Evolutionary conservation across 2,797 vertebrate species (phyloP), one percentile per base, ranked within the genome.

Genomic region (Pantherophis vulpinus): DNA sequence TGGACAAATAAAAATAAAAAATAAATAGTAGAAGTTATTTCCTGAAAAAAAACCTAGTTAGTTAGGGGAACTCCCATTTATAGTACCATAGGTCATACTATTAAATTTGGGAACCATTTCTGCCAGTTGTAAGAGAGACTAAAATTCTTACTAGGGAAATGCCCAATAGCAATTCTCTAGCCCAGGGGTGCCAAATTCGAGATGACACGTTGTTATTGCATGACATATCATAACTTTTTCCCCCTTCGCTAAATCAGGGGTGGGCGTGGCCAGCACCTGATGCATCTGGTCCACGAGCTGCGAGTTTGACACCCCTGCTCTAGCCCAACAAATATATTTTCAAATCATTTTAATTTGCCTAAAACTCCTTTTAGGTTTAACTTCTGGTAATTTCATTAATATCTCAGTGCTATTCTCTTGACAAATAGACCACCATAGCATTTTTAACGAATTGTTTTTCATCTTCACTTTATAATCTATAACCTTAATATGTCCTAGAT

Each of bases 221-320:
- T 61, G 25, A 61, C 3, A 4, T 61, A 61, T 61, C 23, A 10
- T 8, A 61, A 10, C 23, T 10, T 25, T 27, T 10, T 0, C 8
- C 0, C 8, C 9, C 9, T 61, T 61, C 2, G 9, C 25, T 61
- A 61, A 61, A 61, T 9, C 23, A 0, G 7, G 2, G 7, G 8
- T 25, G 59, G 23, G 8, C 2, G 25, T 61, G 25, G 60, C 60
- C 25, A 27, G 60, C 0, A 10, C 3, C 6, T 60, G 8, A 61
- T 1, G 3, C 60, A 63, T 27, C 9, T 0, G 10, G 10, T 3
- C 60, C 3, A 11, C 3, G 4, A 10, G 25, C 60, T 0, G 1
- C 0, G 27, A 63, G 60, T 63, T 27, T 63, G 25, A 63, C 27
- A 63, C 10, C 25, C 60, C 25, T 63, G 3, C 37, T 47, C 37